Evolutionary conservation across 2,888 invertebrate genomes (phyloP).

Genomic region (Orthonevra nobilis): DNA sequence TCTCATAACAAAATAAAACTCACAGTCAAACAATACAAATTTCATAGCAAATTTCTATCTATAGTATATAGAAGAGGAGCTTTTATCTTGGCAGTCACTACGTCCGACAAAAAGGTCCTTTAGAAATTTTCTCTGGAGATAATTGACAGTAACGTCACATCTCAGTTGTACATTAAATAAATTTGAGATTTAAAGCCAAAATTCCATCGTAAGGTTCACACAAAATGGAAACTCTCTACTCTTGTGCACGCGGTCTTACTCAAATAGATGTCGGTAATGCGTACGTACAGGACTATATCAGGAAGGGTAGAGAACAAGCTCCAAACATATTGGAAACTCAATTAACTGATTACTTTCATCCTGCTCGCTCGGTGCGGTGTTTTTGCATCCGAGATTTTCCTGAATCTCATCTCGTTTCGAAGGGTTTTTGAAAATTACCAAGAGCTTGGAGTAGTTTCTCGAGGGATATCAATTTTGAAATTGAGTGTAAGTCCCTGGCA

Average conservation of each 20-base stretch:
- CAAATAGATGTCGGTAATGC: too few relatives aligned
- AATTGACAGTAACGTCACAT: too few relatives aligned
- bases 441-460: constrained; percentile 5
- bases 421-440: background rate
- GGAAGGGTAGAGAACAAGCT: background rate
- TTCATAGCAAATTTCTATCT: too few relatives aligned
- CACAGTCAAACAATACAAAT: too few relatives aligned
- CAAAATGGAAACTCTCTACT: background rate
- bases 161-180: too few relatives aligned
- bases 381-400: background rate
- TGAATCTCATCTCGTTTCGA: background rate
- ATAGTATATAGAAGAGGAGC: too few relatives aligned
- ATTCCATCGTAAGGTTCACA: background rate
- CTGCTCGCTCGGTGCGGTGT: constrained; percentile 1
- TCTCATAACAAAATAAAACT: too few relatives aligned
- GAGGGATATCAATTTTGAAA: constrained; percentile 34
- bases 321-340: constrained; percentile 30
- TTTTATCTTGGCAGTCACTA: too few relatives aligned
- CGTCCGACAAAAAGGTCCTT: too few relatives aligned
- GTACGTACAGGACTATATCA: too few relatives aligned
- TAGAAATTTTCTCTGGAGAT: too few relatives aligned
- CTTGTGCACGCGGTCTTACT: constrained; percentile 12
- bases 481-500: constrained; percentile 27
- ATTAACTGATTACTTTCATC: constrained; percentile 50
- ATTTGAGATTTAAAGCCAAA: constrained; percentile 5